Conservation (phyloP, 2,113 vertebrate species). For the Tricholaema leucomelas region DNA sequence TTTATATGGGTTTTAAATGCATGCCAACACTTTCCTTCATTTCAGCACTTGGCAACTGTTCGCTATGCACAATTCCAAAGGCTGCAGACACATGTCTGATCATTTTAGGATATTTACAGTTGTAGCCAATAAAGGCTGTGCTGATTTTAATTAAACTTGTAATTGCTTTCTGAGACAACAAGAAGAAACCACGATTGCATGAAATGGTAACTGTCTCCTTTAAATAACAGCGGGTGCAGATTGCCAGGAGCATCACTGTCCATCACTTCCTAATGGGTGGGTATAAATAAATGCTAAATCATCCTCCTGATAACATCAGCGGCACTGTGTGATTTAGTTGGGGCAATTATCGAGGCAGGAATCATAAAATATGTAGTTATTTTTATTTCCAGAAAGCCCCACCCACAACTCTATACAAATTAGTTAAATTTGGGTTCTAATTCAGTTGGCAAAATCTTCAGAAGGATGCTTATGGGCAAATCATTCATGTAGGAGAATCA, state of each 20-base stretch:
- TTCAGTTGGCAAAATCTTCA: no score
- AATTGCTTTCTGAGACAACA: slow-evolving; percentile 67
- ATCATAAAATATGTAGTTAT: no score
- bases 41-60: slow-evolving; percentile 60
- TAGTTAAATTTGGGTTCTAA: no score
- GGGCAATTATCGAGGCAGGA: no score
- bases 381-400: no score
- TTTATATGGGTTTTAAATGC: slow-evolving; percentile 68
- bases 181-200: slow-evolving; percentile 22
- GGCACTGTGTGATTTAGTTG: no score
- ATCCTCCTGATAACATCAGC: slow-evolving; percentile 17
- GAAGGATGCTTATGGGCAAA: no score
- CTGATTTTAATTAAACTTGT: slow-evolving; percentile 72
- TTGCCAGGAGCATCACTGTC: slow-evolving; percentile 37
- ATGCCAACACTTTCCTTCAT: slow-evolving; percentile 69
- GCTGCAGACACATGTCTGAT: slow-evolving; percentile 67
- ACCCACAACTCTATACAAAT: no score
- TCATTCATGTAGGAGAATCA: no score
- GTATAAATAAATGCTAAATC: slow-evolving; percentile 59
- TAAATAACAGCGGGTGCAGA: slow-evolving; percentile 2
- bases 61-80: slow-evolving; percentile 60
- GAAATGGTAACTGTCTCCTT: slow-evolving; percentile 53
- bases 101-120: slow-evolving; percentile 67
- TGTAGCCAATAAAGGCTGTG: slow-evolving; percentile 57
- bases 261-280: slow-evolving; percentile 4